A percentile compares a stretch with the other conserved stretches of the same genome.
phyloP scores from a whole-genome alignment of 2,113 vertebrate genomes.

The Grammomys dolichurus region DNA sequence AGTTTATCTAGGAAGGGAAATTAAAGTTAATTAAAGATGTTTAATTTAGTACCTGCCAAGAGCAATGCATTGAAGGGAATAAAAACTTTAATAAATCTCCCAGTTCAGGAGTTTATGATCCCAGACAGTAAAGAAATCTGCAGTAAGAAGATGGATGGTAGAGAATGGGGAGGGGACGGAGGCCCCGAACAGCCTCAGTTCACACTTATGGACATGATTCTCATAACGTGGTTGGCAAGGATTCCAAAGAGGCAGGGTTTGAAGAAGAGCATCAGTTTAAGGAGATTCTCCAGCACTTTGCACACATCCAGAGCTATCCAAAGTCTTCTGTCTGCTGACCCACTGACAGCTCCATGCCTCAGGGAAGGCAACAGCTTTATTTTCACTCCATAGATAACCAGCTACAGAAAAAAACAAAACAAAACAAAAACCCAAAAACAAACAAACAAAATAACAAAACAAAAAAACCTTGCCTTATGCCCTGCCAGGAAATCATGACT shows the following conservation, averaged over 20 bases:
- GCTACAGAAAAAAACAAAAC: background rate
- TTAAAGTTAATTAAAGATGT: slow-evolving; percentile 69
- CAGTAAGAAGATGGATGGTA: background rate
- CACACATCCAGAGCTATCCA: rapidly evolving
- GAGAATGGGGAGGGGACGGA: background rate
- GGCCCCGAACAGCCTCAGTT: background rate
- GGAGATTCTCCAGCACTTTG: background rate
- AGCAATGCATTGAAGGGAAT: background rate
- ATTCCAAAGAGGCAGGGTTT: background rate
- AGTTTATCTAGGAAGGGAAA: slow-evolving; percentile 46
- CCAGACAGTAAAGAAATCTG: background rate
- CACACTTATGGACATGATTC: rapidly evolving
- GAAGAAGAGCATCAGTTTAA: rapidly evolving
- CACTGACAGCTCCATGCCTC: rapidly evolving
- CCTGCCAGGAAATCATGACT: background rate
- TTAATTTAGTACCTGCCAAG: slow-evolving; percentile 58
- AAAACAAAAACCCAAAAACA: too few species aligned
- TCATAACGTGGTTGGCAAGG: too few species aligned
- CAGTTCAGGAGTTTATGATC: slow-evolving; percentile 48
- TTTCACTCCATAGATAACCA: background rate
- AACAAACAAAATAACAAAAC: too few species aligned
- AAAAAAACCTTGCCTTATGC: too few species aligned
- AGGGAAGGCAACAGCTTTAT: background rate
- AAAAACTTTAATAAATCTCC: slow-evolving; percentile 59
- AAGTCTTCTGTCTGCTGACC: background rate